Percentiles rank a stretch among this genome's conserved stretches.
Conservation (phyloP, 2,797 vertebrate genomes). For the Ceryle rudis region DNA sequence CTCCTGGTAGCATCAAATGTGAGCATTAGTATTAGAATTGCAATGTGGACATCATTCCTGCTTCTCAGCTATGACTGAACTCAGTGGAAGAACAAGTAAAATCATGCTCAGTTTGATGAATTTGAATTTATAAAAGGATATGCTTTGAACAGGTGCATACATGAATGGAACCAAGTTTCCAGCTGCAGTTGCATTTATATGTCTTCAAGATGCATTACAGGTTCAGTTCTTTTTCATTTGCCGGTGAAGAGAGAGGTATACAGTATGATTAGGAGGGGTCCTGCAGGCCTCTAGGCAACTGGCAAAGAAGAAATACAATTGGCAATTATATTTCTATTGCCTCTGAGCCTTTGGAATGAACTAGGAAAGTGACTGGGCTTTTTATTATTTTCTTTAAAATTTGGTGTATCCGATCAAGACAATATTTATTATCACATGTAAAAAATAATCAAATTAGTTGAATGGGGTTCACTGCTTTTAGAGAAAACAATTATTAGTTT, state of each 20-base stretch:
- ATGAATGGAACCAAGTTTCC: neutral
- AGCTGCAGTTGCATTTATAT: neutral
- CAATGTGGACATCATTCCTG: neutral
- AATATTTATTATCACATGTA: neutral
- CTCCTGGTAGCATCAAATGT: accelerated
- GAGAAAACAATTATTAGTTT: neutral
- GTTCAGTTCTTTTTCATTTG: neutral
- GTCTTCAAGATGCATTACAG: neutral
- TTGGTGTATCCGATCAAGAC: neutral
- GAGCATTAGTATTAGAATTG: neutral
- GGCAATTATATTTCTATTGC: neutral
- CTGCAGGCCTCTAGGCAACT: neutral
- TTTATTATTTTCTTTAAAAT: neutral
- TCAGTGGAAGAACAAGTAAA: neutral
- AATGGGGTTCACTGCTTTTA: neutral
- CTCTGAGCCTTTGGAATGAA: neutral
- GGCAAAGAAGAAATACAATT: neutral
- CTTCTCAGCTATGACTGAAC: neutral
- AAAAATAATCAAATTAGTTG: neutral
- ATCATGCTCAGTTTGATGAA: neutral
- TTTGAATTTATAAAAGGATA: neutral
- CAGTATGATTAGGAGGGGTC: neutral
- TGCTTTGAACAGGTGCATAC: neutral
- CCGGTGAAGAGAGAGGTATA: neutral
- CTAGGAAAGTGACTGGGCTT: neutral